Percentiles rank a stretch among this genome's conserved stretches.
These are phyloP conservation scores for Myopa tessellatipennis DNA, from an alignment of 2,888 invertebrate genomes.

Conservation along the genomic window DNA sequence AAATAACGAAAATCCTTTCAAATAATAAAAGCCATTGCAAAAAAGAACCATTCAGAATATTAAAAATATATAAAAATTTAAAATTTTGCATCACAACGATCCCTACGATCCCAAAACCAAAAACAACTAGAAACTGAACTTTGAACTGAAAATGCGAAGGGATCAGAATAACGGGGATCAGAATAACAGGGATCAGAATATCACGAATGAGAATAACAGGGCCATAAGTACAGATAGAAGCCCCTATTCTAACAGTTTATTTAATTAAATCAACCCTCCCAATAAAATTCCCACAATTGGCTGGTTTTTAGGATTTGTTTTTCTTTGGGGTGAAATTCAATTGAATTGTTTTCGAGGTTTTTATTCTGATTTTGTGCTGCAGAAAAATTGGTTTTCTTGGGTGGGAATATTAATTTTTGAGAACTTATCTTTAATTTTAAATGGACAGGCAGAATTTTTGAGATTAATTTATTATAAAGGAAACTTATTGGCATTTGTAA, in stretches of 20 bases:
- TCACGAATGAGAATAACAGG: no score
- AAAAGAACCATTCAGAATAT: no score
- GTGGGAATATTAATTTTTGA: not conserved
- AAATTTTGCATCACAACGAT: no score
- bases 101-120: no score
- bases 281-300: not conserved
- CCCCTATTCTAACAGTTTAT: not conserved
- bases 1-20: no score
- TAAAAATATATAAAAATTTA: no score
- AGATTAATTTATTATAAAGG: not conserved
- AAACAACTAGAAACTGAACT: no score
- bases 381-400: not conserved
- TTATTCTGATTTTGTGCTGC: not conserved
- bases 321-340: not conserved
- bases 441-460: not conserved
- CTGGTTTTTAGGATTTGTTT: not conserved
- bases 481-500: not conserved
- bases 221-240: not conserved
- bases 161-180: no score
- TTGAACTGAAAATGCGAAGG: no score
- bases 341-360: not conserved
- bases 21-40: no score
- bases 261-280: conserved; percentile 7
- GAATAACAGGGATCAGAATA: no score
- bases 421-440: not conserved